Conservation (phyloP, 2,888 invertebrate species). For the Chironomus riparius region DNA sequence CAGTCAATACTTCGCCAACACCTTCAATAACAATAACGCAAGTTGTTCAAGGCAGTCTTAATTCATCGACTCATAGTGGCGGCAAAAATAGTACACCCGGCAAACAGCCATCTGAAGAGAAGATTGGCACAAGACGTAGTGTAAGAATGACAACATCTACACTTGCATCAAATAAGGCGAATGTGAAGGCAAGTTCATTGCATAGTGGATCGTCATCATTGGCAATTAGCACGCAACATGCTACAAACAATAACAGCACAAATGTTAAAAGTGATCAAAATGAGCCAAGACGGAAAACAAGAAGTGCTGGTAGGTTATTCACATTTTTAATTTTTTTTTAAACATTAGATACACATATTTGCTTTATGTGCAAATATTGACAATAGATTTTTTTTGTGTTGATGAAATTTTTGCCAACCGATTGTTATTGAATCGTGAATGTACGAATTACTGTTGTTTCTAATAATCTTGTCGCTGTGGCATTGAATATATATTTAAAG, state of each 20-base stretch:
- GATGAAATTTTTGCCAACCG: no score
- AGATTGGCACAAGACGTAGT: slow-evolving; percentile 49
- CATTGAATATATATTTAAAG: no score
- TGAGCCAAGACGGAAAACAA: slow-evolving; percentile 50
- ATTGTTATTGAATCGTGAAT: no score
- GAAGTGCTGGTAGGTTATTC: slow-evolving; percentile 54
- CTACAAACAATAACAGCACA: background rate
- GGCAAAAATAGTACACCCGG: slow-evolving; percentile 27
- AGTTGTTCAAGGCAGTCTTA: background rate
- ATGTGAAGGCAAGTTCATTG: slow-evolving; percentile 11
- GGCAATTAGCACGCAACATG: background rate
- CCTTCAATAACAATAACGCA: slow-evolving; percentile 10
- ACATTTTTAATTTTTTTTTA: background rate
- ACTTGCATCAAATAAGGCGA: slow-evolving; percentile 17
- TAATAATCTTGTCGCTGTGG: no score
- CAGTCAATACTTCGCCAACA: slow-evolving; percentile 15
- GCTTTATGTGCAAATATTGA: no score
- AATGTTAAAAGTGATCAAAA: slow-evolving; percentile 11
- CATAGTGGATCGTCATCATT: slow-evolving; percentile 8
- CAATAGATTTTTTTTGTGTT: no score
- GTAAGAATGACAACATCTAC: slow-evolving; percentile 38
- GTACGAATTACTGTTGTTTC: no score
- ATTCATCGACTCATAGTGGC: background rate
- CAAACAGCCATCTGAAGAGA: slow-evolving; percentile 38
- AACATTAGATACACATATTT: background rate